Conservation (phyloP, 2,113 vertebrate genomes). For the Lynx canadensis region DNA sequence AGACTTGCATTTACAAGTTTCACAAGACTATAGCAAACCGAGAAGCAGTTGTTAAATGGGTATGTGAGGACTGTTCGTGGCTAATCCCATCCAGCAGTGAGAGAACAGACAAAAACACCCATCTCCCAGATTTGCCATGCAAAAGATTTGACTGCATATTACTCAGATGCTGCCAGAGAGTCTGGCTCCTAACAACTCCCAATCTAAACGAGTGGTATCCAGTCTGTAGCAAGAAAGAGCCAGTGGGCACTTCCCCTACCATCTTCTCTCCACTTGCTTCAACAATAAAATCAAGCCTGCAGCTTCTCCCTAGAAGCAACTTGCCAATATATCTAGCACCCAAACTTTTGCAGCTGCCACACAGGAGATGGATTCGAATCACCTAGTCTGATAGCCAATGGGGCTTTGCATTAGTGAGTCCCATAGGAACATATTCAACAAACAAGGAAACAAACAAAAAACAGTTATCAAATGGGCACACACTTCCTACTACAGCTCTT, state of each 20-base stretch:
- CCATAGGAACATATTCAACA: neutral
- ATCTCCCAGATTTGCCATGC: neutral
- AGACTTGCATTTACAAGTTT: neutral
- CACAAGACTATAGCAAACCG: neutral
- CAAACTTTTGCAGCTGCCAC: neutral
- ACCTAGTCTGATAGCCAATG: neutral
- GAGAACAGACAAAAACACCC: neutral
- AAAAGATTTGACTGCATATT: neutral
- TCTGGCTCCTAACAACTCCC: neutral
- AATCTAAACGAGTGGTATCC: neutral
- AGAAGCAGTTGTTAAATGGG: neutral
- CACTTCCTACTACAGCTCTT: no score
- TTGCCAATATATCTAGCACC: no score
- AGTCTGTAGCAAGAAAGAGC: neutral
- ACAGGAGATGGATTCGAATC: neutral
- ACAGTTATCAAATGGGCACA: neutral
- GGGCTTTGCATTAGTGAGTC: neutral
- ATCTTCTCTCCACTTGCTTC: neutral
- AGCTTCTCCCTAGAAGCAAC: neutral
- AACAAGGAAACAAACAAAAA: neutral
- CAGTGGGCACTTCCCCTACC: no score
- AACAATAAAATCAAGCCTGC: neutral
- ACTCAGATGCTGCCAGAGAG: neutral
- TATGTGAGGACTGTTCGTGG: neutral
- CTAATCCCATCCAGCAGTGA: neutral